These are phyloP conservation scores for Aurelia coerulea DNA, from an alignment of 30 jellyfish, hydroid and myxozoan genomes.

Conservation along the genomic window DNA sequence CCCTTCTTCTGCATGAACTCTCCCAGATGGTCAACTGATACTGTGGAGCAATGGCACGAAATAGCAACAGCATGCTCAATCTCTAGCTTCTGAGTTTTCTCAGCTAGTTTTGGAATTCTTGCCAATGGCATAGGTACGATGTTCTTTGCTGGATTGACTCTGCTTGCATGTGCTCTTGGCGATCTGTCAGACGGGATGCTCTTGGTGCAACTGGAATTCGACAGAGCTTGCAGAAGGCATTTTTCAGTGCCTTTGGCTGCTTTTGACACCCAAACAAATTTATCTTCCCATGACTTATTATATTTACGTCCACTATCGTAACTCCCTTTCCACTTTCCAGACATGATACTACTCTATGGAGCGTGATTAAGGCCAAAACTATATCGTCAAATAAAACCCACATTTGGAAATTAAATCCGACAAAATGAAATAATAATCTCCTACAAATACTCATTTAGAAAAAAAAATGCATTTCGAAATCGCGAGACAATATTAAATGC, in stretches of 20 bases:
- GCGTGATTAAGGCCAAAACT: too few relatives aligned
- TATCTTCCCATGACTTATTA: conserved; percentile 52
- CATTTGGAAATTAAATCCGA: too few relatives aligned
- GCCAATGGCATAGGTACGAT: conserved; percentile 34
- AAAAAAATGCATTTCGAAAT: too few relatives aligned
- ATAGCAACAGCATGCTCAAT: conserved; percentile 57
- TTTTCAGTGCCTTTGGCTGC: conserved; percentile 53
- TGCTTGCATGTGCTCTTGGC: conserved; percentile 28
- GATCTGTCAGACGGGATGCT: conserved; percentile 41
- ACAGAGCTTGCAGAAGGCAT: conserved; percentile 64
- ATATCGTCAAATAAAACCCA: too few relatives aligned
- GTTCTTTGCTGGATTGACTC: conserved; percentile 25
- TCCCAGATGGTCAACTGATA: conserved; percentile 61
- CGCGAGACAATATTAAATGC: too few relatives aligned
- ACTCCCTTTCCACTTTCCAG: conserved; percentile 39
- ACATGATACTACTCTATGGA: conserved; percentile 22
- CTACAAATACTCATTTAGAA: too few relatives aligned
- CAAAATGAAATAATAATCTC: too few relatives aligned
- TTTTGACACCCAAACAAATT: conserved; percentile 41
- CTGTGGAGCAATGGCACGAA: conserved; percentile 58
- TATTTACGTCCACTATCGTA: conserved; percentile 41
- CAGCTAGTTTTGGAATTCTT: background rate
- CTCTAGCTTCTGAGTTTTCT: conserved; percentile 39
- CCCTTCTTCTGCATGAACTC: conserved; percentile 50
- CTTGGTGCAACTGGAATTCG: conserved; percentile 29